These are phyloP conservation scores for Conchocele bisecta DNA, from an alignment of 2,888 invertebrate species.

Conservation along the genomic window DNA sequence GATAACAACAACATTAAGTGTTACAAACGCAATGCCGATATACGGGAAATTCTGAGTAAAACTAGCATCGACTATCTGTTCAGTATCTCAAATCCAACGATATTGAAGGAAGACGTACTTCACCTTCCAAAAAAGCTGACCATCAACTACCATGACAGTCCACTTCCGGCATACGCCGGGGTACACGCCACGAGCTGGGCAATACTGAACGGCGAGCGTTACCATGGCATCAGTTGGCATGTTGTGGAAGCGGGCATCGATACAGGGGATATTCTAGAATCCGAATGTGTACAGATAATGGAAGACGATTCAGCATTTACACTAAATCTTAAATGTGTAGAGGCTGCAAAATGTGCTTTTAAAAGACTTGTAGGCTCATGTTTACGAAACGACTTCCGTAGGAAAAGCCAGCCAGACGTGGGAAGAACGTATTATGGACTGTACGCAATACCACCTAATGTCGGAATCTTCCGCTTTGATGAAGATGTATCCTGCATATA, in stretches of 20 bases:
- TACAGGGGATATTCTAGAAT: conserved; percentile 66
- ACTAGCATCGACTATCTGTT: conserved; percentile 58
- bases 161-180: conserved; percentile 66
- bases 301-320: conserved; percentile 63
- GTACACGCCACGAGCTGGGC: conserved; percentile 69
- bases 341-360: conserved; percentile 60
- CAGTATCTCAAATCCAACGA: conserved; percentile 67
- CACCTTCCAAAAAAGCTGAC: conserved; percentile 50
- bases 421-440: conserved; percentile 64
- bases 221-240: conserved; percentile 68
- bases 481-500: conserved; percentile 35
- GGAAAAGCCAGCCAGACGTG: conserved; percentile 31
- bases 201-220: conserved; percentile 60
- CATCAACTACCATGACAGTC: conserved; percentile 70
- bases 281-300: conserved; percentile 49
- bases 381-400: conserved; percentile 12
- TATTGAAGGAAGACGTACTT: conserved; percentile 59
- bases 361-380: conserved; percentile 47
- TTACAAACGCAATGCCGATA: conserved; percentile 40
- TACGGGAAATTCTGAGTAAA: conserved; percentile 45
- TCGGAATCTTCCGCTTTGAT: conserved; percentile 61
- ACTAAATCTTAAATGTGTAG: conserved; percentile 66
- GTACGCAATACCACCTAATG: conserved; percentile 61
- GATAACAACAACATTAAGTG: conserved; percentile 39
- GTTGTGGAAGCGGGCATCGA: conserved; percentile 65